Base-by-base conservation (phyloP, 2,113 vertebrate genomes). In the Salminus brasiliensis region DNA sequence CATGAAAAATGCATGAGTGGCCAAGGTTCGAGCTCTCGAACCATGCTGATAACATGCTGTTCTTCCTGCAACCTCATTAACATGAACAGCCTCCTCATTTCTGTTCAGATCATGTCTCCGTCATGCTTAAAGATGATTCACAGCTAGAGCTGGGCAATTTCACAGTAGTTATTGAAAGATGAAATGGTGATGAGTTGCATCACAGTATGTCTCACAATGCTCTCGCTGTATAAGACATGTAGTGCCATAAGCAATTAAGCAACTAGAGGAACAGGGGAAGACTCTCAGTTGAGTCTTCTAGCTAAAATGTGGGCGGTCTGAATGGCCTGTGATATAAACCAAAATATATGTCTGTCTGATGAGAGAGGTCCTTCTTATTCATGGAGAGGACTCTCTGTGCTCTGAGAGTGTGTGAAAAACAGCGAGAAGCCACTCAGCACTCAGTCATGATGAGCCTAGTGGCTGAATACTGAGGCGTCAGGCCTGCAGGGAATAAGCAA, bases 391-490 rank as follows among this genome's bases (percentile, higher is more conserved):
- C 62, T 36, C 32, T 23, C 7, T 39, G 32, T 66, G 32, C 32
- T 66, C 62, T 39, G 62, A 66, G 62, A 66, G 36, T n/a, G 62
- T 66, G 62, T n/a, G 32, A 66, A 27, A 23, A 39, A 66, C 21
- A 39, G n/a, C 5, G 62, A 34, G 60, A 66, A 39, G 18, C 34
- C 34, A 39, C 62, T n/a, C 62, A 21, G 32, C 62, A 39, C 62
- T 36, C 21, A 34, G 13, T 32, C 13, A 63, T 63, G 60, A 32
- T 32, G 60, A 55, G 60, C 30, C 29, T 8, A 18, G 13, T 18
- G 29, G 16, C 30, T 5, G 5, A 32, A 18, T n/a, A 1, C 29
- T 63, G 29, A 63, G 7, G 15, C 30, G 30, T 18, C 60, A 63
- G 60, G 12, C 15, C 60, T 32, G 60, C 16, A 30, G 57, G 57